Evolutionary conservation across 2,113 vertebrate species (phyloP).

Genomic region (Carassius gibelio): DNA sequence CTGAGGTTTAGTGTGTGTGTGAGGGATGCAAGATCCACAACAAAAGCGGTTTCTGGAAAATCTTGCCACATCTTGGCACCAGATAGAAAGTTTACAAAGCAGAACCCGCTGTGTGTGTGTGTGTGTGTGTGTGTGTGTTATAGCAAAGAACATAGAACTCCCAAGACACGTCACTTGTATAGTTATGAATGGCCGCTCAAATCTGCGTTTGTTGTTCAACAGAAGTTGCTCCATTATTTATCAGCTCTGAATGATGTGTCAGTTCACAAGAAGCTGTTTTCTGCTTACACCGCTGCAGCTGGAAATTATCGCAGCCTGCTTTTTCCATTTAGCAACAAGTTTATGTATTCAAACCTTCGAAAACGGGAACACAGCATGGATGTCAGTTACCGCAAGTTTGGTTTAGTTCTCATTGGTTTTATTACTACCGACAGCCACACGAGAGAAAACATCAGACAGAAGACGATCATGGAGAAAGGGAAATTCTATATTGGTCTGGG

Average conservation of each 20-base stretch:
- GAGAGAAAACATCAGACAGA: not conserved
- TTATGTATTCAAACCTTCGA: no score
- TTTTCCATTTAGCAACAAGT: not conserved
- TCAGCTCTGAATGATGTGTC: slow-evolving; percentile 4
- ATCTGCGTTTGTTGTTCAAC: slow-evolving; percentile 17
- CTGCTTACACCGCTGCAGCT: not conserved
- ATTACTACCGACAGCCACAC: not conserved
- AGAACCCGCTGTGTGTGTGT: not conserved
- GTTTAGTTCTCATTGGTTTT: not conserved
- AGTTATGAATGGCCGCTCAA: no score
- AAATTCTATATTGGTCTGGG: not conserved
- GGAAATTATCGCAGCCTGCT: not conserved
- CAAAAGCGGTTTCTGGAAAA: slow-evolving; percentile 43
- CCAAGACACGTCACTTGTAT: no score
- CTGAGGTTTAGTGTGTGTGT: slow-evolving; percentile 47
- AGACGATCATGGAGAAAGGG: not conserved
- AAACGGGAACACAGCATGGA: no score
- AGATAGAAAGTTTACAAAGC: not conserved
- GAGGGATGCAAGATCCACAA: slow-evolving; percentile 36
- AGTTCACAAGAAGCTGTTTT: not conserved
- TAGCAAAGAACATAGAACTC: no score
- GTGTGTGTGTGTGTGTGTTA: slow-evolving; percentile 4
- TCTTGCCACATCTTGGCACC: slow-evolving; percentile 26
- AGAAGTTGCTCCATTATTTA: slow-evolving; percentile 7
- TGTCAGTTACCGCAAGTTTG: not conserved